These are phyloP conservation scores for Scomber scombrus DNA, from an alignment of 2,113 vertebrate genomes.

Conservation along the genomic window DNA sequence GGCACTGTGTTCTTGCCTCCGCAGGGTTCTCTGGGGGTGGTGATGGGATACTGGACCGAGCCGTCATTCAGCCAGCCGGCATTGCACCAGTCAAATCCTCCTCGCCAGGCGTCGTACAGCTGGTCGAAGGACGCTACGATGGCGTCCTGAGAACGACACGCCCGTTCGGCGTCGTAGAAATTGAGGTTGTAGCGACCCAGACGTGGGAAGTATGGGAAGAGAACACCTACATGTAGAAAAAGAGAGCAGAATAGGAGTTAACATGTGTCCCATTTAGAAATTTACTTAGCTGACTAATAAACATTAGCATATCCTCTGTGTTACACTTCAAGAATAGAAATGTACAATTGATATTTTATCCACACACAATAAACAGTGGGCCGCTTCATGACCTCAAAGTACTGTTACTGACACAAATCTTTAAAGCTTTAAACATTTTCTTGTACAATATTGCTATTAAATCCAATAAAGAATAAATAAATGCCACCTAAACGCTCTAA, in stretches of 20 bases:
- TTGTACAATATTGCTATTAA: too few species aligned
- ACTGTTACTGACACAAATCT: too few species aligned
- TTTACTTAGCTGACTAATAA: too few species aligned
- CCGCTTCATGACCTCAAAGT: too few species aligned
- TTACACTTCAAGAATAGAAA: too few species aligned
- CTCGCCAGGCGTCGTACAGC: constrained; percentile 92
- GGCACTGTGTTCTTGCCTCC: constrained; percentile 93
- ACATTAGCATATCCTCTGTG: too few species aligned
- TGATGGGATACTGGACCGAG: constrained; percentile 95
- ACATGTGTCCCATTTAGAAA: too few species aligned
- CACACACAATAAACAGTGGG: too few species aligned
- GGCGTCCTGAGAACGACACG: constrained; percentile 91
- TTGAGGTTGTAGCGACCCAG: constrained; percentile 96
- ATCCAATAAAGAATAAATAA: too few species aligned
- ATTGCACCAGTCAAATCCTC: constrained; percentile 97
- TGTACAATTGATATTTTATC: too few species aligned
- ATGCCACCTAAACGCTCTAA: too few species aligned
- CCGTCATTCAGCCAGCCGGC: constrained; percentile 97
- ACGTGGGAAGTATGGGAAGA: constrained; percentile 93
- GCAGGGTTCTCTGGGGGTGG: constrained; percentile 92
- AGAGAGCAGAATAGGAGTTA: not conserved
- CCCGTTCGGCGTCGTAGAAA: constrained; percentile 90
- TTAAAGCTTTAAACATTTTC: too few species aligned
- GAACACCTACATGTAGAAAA: constrained; percentile 84
- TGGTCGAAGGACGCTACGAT: constrained; percentile 94